phyloP scores from a whole-genome alignment of 2,113 vertebrate species.

The Rhinolophus ferrumequinum region DNA sequence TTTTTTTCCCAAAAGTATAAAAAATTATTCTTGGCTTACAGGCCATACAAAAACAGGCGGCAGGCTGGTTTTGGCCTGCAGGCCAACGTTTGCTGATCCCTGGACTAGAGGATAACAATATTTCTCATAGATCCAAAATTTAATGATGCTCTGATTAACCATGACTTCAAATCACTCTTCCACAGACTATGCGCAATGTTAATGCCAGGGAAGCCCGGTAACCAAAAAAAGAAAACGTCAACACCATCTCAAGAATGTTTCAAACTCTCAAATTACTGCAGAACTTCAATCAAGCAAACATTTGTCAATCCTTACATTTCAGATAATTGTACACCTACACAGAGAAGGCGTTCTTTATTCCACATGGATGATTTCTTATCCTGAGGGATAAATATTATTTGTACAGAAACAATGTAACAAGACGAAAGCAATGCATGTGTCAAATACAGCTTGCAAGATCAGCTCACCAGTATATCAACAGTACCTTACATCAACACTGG shows the following conservation, averaged over 20 bases:
- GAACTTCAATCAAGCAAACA: slow-evolving; percentile 78
- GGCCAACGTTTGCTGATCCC: not conserved
- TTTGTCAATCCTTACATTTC: slow-evolving; percentile 83
- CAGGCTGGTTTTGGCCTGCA: not conserved
- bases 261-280: slow-evolving; percentile 63
- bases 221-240: slow-evolving; percentile 36
- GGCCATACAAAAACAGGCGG: not conserved
- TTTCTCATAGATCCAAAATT: not conserved
- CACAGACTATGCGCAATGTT: not conserved
- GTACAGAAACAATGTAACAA: slow-evolving; percentile 78
- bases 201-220: slow-evolving; percentile 6
- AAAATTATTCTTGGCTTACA: not conserved
- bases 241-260: slow-evolving; percentile 66
- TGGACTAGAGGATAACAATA: not conserved
- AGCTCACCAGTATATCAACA: slow-evolving; percentile 54
- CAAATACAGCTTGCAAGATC: slow-evolving; percentile 73
- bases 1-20: not conserved
- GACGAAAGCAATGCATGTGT: slow-evolving; percentile 68
- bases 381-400: slow-evolving; percentile 83
- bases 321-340: slow-evolving; percentile 83
- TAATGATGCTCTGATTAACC: not conserved
- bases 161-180: slow-evolving; percentile 2
- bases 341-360: slow-evolving; percentile 82
- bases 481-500: slow-evolving; percentile 65
- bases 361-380: slow-evolving; percentile 79